These are phyloP conservation scores for Cremastinae sp. DNA, from an alignment of 2,888 invertebrate species.

Conservation along the genomic window DNA sequence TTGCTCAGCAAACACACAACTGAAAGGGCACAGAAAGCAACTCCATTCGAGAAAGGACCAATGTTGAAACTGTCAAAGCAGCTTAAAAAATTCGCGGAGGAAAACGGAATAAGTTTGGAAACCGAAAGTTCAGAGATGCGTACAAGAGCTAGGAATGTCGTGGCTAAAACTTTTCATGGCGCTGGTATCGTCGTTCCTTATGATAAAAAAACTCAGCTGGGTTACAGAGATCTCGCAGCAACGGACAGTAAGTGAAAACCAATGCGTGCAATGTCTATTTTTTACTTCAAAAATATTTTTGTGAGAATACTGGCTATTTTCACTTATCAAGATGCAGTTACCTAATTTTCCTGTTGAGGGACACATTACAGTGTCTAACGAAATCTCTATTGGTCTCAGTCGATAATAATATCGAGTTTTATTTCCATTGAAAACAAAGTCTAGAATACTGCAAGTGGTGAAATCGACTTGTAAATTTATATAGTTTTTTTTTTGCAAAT, in stretches of 20 bases:
- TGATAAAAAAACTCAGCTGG: constrained; percentile 89
- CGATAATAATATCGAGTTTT: too few species aligned
- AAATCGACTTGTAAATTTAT: too few species aligned
- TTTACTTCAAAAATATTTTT: too few species aligned
- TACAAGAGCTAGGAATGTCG: constrained; percentile 83
- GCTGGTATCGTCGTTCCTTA: constrained; percentile 93
- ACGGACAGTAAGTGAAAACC: constrained; percentile 85
- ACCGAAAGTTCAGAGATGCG: constrained; percentile 83
- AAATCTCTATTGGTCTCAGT: too few species aligned
- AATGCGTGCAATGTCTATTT: background rate
- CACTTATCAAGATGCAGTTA: too few species aligned
- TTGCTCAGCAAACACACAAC: constrained; percentile 82
- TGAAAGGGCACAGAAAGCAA: constrained; percentile 76
- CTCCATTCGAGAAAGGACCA: constrained; percentile 85
- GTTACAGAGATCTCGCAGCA: constrained; percentile 90
- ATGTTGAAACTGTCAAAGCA: constrained; percentile 84
- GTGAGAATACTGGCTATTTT: too few species aligned
- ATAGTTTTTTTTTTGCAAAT: too few species aligned
- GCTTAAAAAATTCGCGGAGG: constrained; percentile 85
- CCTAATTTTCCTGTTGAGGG: too few species aligned
- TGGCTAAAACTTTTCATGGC: constrained; percentile 89
- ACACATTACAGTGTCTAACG: too few species aligned
- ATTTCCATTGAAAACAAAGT: too few species aligned
- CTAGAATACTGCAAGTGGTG: too few species aligned
- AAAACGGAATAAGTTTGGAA: constrained; percentile 83